Conservation (phyloP, 2,888 invertebrate genomes). For the Elmis aenea region DNA sequence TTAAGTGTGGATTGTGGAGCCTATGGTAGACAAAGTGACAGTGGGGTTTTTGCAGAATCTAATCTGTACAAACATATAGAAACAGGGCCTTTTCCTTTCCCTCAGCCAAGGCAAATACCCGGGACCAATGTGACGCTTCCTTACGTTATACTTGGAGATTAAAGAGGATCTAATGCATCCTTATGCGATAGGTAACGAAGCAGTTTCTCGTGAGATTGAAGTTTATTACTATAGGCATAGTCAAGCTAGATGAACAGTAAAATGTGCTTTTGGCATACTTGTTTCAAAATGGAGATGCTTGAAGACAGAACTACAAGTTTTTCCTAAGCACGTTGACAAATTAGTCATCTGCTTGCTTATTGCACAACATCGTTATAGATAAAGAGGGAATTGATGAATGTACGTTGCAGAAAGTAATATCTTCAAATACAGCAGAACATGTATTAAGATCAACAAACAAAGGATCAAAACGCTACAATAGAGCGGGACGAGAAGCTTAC, state of each 20-base stretch:
- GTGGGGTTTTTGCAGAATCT: background rate
- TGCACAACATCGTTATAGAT: too few relatives aligned
- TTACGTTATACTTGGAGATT: too few relatives aligned
- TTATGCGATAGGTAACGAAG: too few relatives aligned
- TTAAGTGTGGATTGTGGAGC: background rate
- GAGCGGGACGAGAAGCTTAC: too few relatives aligned
- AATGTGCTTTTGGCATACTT: background rate
- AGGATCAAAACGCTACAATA: too few relatives aligned
- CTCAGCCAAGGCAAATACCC: background rate
- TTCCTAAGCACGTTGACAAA: background rate
- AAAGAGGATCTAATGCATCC: too few relatives aligned
- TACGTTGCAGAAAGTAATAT: too few relatives aligned
- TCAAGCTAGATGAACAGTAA: background rate
- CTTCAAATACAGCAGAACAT: too few relatives aligned
- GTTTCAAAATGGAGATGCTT: slow-evolving; percentile 1
- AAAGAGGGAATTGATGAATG: too few relatives aligned
- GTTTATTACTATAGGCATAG: too few relatives aligned
- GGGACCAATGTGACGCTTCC: background rate
- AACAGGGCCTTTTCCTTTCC: background rate
- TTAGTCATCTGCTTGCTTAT: background rate
- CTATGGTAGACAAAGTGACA: slow-evolving; percentile 1
- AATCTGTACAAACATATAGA: background rate
- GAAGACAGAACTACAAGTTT: background rate
- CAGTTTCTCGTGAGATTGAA: too few relatives aligned
- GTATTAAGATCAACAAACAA: too few relatives aligned